A percentile compares a stretch with the other conserved stretches of the same genome.
These are phyloP conservation scores for Ceyx cyanopectus DNA, from an alignment of 2,113 vertebrate species.

Conservation along the genomic window DNA sequence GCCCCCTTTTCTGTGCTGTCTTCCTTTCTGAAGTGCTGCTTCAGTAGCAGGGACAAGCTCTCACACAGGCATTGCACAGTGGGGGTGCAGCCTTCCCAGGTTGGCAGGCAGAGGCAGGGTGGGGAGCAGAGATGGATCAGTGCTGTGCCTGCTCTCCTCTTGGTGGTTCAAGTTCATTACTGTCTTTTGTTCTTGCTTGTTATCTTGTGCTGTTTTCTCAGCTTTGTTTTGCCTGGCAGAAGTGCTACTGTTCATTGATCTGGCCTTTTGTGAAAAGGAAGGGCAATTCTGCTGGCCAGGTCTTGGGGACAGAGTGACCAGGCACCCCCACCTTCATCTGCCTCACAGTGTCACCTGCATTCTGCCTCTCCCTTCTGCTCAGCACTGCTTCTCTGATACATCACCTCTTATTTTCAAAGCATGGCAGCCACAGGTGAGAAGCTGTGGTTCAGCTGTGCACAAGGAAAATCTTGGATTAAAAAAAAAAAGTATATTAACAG, in stretches of 20 bases:
- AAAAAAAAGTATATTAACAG: not conserved
- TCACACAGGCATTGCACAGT: rapidly evolving
- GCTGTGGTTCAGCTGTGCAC: not conserved
- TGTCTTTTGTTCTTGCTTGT: conserved; percentile 17
- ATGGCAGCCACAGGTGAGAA: not conserved
- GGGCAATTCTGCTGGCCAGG: not conserved
- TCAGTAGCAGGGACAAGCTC: not conserved
- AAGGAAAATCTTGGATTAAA: not conserved
- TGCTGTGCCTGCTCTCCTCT: not conserved
- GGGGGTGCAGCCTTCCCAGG: no score
- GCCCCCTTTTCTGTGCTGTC: not conserved
- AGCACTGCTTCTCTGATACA: not conserved
- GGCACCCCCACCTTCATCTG: not conserved
- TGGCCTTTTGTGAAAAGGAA: not conserved
- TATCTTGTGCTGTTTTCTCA: conserved; percentile 45
- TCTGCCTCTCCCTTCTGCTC: not conserved
- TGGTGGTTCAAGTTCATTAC: not conserved
- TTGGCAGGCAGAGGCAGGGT: not conserved
- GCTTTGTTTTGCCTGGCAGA: conserved; percentile 48
- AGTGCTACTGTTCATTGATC: not conserved
- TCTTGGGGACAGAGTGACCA: not conserved
- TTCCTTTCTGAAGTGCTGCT: not conserved
- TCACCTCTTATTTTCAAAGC: not conserved
- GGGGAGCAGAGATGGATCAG: not conserved
- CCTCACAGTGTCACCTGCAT: not conserved